These are phyloP conservation scores for Phrynocephalus guinanensis DNA, from an alignment of 2,797 vertebrate genomes.

Conservation along the genomic window DNA sequence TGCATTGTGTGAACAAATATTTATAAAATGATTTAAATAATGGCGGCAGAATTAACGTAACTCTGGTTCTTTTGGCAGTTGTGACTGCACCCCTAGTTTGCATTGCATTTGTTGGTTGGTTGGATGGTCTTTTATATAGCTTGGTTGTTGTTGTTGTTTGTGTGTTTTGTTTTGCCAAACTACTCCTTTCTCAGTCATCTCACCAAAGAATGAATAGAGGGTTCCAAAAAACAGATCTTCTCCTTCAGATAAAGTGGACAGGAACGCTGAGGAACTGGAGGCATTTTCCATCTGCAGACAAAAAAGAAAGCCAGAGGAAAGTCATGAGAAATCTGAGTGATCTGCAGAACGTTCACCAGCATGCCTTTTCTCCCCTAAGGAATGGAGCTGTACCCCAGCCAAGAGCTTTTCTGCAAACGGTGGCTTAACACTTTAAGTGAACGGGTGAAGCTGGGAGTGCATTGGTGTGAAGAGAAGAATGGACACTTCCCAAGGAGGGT, in stretches of 20 bases:
- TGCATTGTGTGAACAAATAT: too few species aligned
- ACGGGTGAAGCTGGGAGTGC: neutral
- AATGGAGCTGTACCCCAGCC: neutral
- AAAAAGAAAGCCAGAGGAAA: neutral
- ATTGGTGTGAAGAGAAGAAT: neutral
- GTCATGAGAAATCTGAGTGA: neutral
- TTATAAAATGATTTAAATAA: too few species aligned
- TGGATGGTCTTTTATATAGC: neutral
- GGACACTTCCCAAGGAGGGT: accelerated
- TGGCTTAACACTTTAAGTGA: neutral
- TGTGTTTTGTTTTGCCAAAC: neutral
- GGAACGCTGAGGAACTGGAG: conserved; percentile 78
- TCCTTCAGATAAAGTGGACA: conserved; percentile 84
- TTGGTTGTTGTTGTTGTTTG: neutral
- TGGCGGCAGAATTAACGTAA: too few species aligned
- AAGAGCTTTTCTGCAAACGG: accelerated
- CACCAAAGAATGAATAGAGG: conserved; percentile 84
- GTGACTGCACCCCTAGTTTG: neutral
- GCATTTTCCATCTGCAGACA: conserved; percentile 86
- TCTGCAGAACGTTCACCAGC: accelerated
- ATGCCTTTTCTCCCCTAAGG: accelerated
- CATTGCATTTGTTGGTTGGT: neutral
- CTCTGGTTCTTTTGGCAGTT: too few species aligned
- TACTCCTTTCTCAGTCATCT: conserved; percentile 54
- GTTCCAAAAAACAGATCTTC: conserved; percentile 85